Conservation (phyloP, 2,888 invertebrate species). For the Trisateles emortualis region DNA sequence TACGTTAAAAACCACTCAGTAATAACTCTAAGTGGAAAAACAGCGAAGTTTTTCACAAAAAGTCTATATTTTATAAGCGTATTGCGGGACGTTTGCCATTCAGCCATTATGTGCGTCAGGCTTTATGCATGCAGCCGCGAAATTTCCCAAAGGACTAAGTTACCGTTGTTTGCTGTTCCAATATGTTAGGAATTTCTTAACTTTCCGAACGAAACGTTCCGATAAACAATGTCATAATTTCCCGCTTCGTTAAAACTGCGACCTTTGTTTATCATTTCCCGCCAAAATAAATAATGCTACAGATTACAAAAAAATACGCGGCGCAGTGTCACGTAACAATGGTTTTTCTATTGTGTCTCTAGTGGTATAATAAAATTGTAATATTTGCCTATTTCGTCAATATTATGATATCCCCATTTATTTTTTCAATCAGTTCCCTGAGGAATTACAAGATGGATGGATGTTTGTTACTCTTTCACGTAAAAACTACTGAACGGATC, state of each 20-base stretch:
- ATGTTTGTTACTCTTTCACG: no score
- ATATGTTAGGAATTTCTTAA: conserved; percentile 16
- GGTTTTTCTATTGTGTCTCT: no score
- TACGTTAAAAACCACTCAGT: neutral
- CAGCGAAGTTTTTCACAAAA: neutral
- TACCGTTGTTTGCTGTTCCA: conserved; percentile 25
- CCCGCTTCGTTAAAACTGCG: conserved; percentile 1
- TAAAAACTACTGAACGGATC: no score
- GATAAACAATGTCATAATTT: conserved; percentile 3
- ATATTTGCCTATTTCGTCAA: no score
- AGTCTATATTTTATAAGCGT: conserved; percentile 17
- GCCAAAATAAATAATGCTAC: no score
- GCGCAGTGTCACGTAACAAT: no score
- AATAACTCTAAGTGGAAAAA: conserved; percentile 4
- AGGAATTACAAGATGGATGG: no score
- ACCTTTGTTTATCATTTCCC: neutral
- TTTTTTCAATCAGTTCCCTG: no score
- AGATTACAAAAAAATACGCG: no score
- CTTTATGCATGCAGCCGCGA: conserved; percentile 29
- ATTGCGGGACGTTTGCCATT: conserved; percentile 19
- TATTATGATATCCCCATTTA: no score
- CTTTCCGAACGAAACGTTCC: conserved; percentile 13
- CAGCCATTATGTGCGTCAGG: conserved; percentile 16
- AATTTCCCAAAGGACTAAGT: conserved; percentile 43
- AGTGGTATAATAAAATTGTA: no score